A percentile compares a stretch with the other conserved stretches of the same genome.
Conservation (phyloP, 2,113 vertebrate genomes). For the Lepus europaeus region DNA sequence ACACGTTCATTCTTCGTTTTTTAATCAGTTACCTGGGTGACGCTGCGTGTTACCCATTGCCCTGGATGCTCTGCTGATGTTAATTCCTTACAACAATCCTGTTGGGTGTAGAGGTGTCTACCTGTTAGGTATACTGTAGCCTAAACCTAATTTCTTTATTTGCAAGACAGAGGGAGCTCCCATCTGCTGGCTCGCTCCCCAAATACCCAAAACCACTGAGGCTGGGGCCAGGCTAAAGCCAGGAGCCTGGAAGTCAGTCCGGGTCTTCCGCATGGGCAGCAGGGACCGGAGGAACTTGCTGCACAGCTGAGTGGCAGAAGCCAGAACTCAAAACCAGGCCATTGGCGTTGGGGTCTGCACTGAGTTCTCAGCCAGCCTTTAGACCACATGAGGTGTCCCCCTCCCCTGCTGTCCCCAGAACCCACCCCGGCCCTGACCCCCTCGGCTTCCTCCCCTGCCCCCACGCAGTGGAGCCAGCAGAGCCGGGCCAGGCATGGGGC, state of each 20-base stretch:
- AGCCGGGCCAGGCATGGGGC: conserved; percentile 88
- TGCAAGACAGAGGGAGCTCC: too few relatives aligned
- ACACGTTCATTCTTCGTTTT: neutral
- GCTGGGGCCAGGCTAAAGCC: too few relatives aligned
- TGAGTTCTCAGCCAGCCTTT: neutral
- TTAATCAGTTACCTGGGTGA: neutral
- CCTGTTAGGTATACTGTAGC: too few relatives aligned
- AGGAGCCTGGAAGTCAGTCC: too few relatives aligned
- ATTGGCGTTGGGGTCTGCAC: neutral
- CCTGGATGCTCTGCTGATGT: neutral
- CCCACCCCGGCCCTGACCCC: neutral
- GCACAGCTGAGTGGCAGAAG: neutral
- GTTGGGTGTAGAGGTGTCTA: neutral
- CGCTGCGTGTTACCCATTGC: neutral
- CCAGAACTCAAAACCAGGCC: neutral
- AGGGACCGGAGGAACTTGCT: too few relatives aligned
- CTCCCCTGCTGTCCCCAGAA: neutral
- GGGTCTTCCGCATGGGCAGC: too few relatives aligned
- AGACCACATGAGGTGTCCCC: neutral
- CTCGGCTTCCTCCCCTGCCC: conserved; percentile 57
- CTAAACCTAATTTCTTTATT: too few relatives aligned
- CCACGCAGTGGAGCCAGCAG: conserved; percentile 90
- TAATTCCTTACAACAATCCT: neutral
- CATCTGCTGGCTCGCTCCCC: too few relatives aligned
- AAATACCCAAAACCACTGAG: too few relatives aligned